Evolutionary conservation across 2,113 vertebrate species (phyloP).

Genomic region (Rostratula benghalensis): DNA sequence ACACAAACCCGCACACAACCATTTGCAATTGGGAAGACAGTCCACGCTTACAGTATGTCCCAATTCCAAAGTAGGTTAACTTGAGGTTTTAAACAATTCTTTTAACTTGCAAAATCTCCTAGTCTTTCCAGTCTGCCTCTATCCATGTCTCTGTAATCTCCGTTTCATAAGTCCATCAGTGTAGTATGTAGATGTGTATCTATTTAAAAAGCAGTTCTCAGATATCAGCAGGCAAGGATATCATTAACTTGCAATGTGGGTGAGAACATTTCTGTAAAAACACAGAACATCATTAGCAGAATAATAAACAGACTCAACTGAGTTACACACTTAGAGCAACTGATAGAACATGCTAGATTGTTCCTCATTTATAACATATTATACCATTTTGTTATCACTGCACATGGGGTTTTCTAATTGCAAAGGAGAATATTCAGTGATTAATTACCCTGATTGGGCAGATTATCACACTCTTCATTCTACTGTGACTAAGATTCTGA

Average conservation of each 20-base stretch:
- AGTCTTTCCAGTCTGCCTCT: not conserved
- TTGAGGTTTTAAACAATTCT: constrained; percentile 8
- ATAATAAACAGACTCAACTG: not conserved
- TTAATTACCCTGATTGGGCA: not conserved
- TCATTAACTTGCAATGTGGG: not conserved
- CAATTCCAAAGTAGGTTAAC: constrained; percentile 7
- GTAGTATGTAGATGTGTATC: not conserved
- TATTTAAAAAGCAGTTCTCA: constrained; percentile 20
- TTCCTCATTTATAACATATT: not conserved
- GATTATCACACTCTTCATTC: not conserved
- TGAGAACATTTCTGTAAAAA: constrained; percentile 15
- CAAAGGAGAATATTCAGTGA: not conserved
- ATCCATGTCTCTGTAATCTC: not conserved
- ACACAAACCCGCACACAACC: not conserved
- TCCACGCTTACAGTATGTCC: not conserved
- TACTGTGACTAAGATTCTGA: not conserved
- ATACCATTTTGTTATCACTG: not conserved
- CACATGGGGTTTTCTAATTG: not conserved
- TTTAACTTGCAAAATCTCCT: constrained; percentile 8
- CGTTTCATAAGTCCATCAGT: not conserved
- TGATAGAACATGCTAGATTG: not conserved
- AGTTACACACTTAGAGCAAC: not conserved
- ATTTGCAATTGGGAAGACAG: not conserved
- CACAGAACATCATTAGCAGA: not conserved
- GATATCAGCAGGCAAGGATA: not conserved